phyloP scores from a whole-genome alignment of 2,113 vertebrate species.

The Plotosus lineatus region DNA sequence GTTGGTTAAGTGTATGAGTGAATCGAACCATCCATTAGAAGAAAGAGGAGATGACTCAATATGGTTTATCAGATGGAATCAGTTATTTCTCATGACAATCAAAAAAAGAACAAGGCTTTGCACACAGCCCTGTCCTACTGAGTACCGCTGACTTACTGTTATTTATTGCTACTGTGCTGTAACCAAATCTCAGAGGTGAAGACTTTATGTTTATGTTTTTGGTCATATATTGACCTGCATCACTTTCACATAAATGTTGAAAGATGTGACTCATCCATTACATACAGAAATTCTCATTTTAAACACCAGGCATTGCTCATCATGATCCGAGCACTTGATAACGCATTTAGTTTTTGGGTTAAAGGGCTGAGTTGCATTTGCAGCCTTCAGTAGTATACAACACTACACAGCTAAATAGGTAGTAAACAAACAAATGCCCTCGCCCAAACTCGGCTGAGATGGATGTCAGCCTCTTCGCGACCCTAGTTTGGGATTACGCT shows the following conservation, averaged over 20 bases:
- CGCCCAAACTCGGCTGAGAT: no score
- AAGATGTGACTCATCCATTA: not conserved
- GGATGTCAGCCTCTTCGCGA: no score
- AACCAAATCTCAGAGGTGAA: not conserved
- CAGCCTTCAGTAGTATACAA: not conserved
- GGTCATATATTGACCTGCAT: not conserved
- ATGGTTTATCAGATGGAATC: not conserved
- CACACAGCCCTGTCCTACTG: not conserved
- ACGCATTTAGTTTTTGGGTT: not conserved
- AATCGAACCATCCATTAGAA: not conserved
- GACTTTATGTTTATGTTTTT: not conserved
- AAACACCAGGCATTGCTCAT: no score
- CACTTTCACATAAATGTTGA: not conserved
- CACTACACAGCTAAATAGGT: no score
- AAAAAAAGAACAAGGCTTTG: not conserved
- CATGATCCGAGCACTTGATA: not conserved
- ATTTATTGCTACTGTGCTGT: not conserved
- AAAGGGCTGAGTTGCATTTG: constrained; percentile 16
- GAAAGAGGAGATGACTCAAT: not conserved
- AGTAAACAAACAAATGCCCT: no score
- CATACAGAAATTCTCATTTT: not conserved
- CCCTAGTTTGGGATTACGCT: no score
- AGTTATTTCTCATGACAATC: not conserved
- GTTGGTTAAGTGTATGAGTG: not conserved
- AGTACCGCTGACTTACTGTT: not conserved